Base-by-base conservation (phyloP, 2,797 vertebrate genomes). In the Bradypus variegatus region DNA sequence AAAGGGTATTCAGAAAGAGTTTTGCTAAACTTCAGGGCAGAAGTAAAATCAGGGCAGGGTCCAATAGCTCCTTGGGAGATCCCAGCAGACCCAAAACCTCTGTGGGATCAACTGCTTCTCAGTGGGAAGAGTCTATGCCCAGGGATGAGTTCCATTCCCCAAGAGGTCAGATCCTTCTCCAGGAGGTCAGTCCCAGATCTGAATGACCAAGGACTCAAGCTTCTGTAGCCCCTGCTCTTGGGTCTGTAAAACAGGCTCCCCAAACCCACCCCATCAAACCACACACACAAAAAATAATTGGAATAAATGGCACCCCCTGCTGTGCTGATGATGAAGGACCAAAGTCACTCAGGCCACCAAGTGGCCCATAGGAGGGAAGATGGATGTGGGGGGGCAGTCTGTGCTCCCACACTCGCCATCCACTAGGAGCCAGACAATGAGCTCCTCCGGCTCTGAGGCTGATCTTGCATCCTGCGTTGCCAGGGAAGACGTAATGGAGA, bases 401-500 rank as follows among this genome's bases (percentile, higher is more conserved):
- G 21, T 3, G 31, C 19, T 53, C 27, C 29, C 0, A 1, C 3
- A 50, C 23, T 25, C n/a, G n/a, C 86, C 36, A 18, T 33, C 60
- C 55, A 50, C 38, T 36, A 3, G 62, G 60, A 82, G n/a, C 50
- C 11, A 6, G 50, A 48, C 29, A 38, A 9, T 18, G 23, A 87
- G 65, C 65, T 38, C 31, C 45, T 9, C 27, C n/a, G 78, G 55
- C 16, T 73, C 53, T 6, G 5, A 69, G 62, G 12, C 65, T 2
- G 1, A 55, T 3, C 21, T 27, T 75, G 75, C 50, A n/a, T 50
- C 13, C 36, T 45, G 73, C 5, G 1, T 64, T 58, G 41, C 48
- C 90, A 33, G 53, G 77, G 70, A 80, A 64, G 55, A 69, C 38
- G 33, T 77, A 82, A 88, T 7, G 31, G 87, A 94, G 85, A 86